phyloP scores from a whole-genome alignment of 2,797 vertebrate genomes.

The Vultur gryphus region DNA sequence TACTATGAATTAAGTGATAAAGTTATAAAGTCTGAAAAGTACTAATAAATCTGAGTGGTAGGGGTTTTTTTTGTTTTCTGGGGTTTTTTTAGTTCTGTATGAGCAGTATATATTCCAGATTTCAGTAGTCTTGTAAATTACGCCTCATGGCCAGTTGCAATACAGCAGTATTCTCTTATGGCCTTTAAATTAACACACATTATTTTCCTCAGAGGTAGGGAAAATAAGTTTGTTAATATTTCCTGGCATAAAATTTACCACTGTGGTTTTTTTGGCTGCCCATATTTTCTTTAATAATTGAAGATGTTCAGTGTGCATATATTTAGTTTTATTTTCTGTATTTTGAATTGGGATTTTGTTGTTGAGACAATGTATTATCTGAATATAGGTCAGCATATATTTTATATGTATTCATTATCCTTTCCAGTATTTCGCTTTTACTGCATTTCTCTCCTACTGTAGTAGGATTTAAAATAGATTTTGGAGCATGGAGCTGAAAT shows the following conservation, averaged over 20 bases:
- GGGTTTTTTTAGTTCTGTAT: not conserved
- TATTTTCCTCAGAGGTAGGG: conserved; percentile 1
- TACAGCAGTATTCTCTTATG: not conserved
- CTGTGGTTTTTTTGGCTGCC: not conserved
- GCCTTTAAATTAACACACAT: conserved; percentile 25
- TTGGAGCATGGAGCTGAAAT: not conserved
- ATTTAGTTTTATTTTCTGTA: conserved; percentile 16
- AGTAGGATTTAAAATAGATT: not conserved
- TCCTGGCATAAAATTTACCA: conserved; percentile 1
- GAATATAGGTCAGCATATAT: not conserved
- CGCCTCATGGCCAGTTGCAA: not conserved
- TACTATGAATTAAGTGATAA: not conserved
- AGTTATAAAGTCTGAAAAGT: not conserved
- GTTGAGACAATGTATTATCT: not conserved
- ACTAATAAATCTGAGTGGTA: not conserved
- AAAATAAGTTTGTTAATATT: conserved; percentile 24
- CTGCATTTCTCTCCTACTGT: not conserved
- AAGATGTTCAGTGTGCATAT: not conserved
- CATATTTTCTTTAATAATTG: not conserved
- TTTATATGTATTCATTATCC: not conserved
- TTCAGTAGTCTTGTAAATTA: conserved; percentile 30
- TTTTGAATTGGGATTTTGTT: conserved; percentile 4
- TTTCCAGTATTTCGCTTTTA: not conserved
- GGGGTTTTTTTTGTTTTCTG: not conserved
- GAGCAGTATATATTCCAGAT: not conserved